These are phyloP conservation scores for Phenganax subtilis DNA, from an alignment of 92 coral and sea anemone genomes.

Conservation along the genomic window DNA sequence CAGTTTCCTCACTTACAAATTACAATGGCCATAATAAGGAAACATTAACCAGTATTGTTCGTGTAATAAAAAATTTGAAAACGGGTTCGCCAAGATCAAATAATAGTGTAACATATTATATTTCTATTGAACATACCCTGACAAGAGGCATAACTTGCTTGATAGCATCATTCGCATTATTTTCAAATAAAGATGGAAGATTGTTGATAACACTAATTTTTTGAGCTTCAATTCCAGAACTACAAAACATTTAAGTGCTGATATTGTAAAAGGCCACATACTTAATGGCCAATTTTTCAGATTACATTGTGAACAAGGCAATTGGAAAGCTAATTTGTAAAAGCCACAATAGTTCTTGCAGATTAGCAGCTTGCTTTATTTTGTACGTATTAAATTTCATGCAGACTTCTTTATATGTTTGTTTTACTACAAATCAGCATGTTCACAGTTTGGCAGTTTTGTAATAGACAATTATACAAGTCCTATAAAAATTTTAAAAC, in stretches of 20 bases:
- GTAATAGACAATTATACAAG: neutral
- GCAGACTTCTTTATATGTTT: neutral
- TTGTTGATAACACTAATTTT: constrained; percentile 89
- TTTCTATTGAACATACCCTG: constrained; percentile 57
- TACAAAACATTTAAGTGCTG: constrained; percentile 31
- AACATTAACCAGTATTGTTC: neutral
- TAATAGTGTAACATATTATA: neutral
- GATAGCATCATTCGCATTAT: constrained; percentile 77
- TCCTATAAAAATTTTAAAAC: neutral
- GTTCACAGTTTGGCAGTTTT: neutral
- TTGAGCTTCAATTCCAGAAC: constrained; percentile 97
- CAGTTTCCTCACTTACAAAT: too few relatives aligned
- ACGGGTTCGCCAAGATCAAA: neutral
- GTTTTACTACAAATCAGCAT: neutral
- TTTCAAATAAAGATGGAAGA: constrained; percentile 75
- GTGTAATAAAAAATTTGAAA: neutral
- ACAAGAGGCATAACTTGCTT: constrained; percentile 76
- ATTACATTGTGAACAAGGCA: neutral
- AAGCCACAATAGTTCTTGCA: neutral
- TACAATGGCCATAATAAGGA: neutral
- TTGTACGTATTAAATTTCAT: neutral
- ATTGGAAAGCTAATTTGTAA: neutral
- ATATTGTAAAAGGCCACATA: neutral
- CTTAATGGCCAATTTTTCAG: neutral
- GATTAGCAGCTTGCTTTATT: neutral